phyloP scores from a whole-genome alignment of 1,140 invertebrate species.

The Ectropis grisescens region DNA sequence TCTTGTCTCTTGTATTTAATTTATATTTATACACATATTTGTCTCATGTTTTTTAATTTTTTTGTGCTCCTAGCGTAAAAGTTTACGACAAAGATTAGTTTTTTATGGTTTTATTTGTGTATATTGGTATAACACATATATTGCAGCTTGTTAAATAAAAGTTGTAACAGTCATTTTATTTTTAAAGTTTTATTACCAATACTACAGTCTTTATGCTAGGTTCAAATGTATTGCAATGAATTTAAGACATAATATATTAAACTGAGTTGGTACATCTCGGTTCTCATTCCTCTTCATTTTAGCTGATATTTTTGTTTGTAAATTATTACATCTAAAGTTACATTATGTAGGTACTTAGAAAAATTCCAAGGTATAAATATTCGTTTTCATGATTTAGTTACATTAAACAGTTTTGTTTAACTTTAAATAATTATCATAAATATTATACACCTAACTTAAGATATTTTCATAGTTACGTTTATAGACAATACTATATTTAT shows the following conservation, averaged over 20 bases:
- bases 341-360: constrained; percentile 1
- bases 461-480: constrained; percentile 4
- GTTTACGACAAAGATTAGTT: too few relatives aligned
- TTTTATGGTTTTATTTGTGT: too few relatives aligned
- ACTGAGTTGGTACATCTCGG: constrained; percentile 25
- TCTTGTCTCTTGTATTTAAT: too few relatives aligned
- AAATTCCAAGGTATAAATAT: constrained; percentile 11
- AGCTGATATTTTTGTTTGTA: constrained; percentile 31
- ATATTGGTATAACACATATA: too few relatives aligned
- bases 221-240: constrained; percentile 23
- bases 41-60: too few relatives aligned
- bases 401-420: constrained; percentile 4
- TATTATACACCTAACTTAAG: constrained; percentile 4
- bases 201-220: constrained; percentile 41
- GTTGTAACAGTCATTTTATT: too few relatives aligned
- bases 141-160: too few relatives aligned
- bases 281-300: not conserved
- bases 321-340: constrained; percentile 10
- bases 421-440: constrained; percentile 1
- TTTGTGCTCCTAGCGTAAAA: too few relatives aligned
- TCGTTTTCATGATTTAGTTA: constrained; percentile 5
- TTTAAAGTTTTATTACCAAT: constrained; percentile 49
- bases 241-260: constrained; percentile 31
- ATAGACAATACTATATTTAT: constrained; percentile 12
- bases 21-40: too few relatives aligned